Evolutionary conservation across 2,888 invertebrate species (phyloP).

Genomic region (Tenthredo livida): DNA sequence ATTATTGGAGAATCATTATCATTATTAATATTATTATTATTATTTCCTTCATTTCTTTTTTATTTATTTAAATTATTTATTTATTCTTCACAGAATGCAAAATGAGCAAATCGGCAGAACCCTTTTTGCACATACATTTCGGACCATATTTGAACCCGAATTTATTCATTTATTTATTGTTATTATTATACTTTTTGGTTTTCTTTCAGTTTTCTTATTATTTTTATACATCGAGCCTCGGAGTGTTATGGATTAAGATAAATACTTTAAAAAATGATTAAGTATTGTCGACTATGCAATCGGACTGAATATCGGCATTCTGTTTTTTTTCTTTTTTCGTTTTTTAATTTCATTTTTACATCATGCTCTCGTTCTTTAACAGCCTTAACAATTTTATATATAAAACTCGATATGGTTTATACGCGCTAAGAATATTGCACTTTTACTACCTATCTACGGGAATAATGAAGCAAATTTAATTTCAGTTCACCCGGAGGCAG

Average conservation of each 20-base stretch:
- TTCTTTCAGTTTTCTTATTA: neutral
- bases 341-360: neutral
- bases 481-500: neutral
- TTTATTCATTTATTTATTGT: slow-evolving; percentile 24
- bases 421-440: neutral
- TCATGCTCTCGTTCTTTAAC: neutral
- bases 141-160: neutral
- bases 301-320: neutral
- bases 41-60: neutral
- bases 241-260: neutral
- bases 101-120: slow-evolving; percentile 2
- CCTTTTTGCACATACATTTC: slow-evolving; percentile 21
- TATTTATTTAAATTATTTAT: neutral
- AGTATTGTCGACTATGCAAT: neutral
- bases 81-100: neutral
- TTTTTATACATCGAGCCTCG: slow-evolving; percentile 22
- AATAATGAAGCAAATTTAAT: slow-evolving; percentile 12
- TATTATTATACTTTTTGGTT: neutral
- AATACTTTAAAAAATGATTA: neutral
- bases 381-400: neutral
- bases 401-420: slow-evolving; percentile 16
- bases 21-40: neutral
- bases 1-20: neutral
- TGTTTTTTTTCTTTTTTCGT: neutral
- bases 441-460: neutral